Base-by-base conservation (phyloP, 2,888 invertebrate genomes). In the Mythimna pallens region DNA sequence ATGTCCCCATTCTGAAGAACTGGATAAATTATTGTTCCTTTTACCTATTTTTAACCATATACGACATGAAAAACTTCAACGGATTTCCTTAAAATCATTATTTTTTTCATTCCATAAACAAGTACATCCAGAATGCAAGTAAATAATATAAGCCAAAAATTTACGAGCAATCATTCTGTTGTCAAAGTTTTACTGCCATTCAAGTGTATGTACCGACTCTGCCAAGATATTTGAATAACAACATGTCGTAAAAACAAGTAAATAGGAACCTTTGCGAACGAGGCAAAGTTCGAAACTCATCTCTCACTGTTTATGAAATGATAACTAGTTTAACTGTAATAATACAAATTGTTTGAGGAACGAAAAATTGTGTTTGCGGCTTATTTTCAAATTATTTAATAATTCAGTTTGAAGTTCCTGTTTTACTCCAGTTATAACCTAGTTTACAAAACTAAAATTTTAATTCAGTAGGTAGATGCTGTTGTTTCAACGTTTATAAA, bases 171-270 rank as follows among this genome's bases (percentile, higher is more conserved):
- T 86, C 79, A 84, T 86, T 83, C 68, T 47, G 74, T 78, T 81
- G 81, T 79, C 79, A 80, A 82, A 83, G 57, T 84, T 84, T 78
- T 78, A 80, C 62, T 78, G 61, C 54, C 62, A 12, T 74, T 73
- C 84, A 68, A 80, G 73, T 79, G 65, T 81, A 80, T 80, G 76
- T 69, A 67, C 73, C 72, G 65, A 65, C 57, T 64, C 72, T 79
- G 82, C 74, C 81, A 84, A 78, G 81, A 85, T 76, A 84, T 81
- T 86, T 81, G 86, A 86, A 86, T 86, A 86, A 86, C 80, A 83
- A 86, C 73, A 57, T 83, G 78, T 76, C 83, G 78, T 83, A 84
- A 84, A 82, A 77, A 76, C 78, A 81, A 85, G 65, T 67, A 76
- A 81, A 78, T 70, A 76, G 65, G 73, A 78, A 84, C 77, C 57